These are phyloP conservation scores for Sardina pilchardus DNA, from an alignment of 2,113 vertebrate species.

Conservation along the genomic window DNA sequence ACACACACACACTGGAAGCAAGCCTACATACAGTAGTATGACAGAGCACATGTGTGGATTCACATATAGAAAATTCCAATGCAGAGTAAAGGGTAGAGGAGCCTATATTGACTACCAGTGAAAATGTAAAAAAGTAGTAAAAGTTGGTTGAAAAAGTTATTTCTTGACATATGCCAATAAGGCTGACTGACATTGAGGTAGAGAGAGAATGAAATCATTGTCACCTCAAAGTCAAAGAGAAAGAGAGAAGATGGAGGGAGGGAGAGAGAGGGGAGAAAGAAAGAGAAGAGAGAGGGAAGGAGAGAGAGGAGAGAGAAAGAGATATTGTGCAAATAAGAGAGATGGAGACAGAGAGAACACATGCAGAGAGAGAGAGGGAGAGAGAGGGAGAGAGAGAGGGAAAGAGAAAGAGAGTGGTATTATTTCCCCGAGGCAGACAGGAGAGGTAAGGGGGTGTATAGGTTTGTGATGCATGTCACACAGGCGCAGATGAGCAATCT, in stretches of 20 bases:
- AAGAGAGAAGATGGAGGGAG: not conserved
- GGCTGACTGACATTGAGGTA: not conserved
- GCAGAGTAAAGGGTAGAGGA: not conserved
- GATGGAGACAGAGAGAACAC: not conserved
- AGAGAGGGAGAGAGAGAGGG: not conserved
- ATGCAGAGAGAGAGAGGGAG: not conserved
- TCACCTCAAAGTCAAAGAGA: not conserved
- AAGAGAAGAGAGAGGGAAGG: not conserved
- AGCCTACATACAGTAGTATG: no score
- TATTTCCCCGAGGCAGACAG: no score
- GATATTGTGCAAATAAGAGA: not conserved
- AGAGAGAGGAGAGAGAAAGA: not conserved
- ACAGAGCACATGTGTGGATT: not conserved
- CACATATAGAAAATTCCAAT: not conserved
- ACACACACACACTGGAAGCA: not conserved
- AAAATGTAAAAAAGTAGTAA: not conserved
- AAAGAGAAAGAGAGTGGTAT: not conserved
- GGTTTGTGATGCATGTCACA: no score
- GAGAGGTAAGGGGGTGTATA: no score
- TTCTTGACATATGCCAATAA: constrained; percentile 4
- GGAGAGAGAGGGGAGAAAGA: not conserved
- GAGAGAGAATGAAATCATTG: not conserved
- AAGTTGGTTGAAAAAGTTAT: not conserved
- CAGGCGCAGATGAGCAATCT: no score
- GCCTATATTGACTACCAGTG: not conserved